Evolutionary conservation across 2,797 vertebrate genomes (phyloP), one percentile per base, ranked within the genome.

Genomic region (Chelidonichthys spinosus): DNA sequence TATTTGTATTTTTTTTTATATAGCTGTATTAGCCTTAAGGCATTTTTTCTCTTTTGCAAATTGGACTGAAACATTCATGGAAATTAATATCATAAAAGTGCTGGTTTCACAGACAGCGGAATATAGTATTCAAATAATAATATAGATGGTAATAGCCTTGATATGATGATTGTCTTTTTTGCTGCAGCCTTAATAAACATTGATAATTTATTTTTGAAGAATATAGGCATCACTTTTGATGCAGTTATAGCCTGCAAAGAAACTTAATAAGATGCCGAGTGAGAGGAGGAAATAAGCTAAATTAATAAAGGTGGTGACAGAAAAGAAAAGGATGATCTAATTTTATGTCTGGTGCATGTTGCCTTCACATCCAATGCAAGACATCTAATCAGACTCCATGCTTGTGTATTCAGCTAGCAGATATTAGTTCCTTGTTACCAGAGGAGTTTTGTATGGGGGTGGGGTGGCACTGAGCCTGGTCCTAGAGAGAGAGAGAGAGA

Each of bases 371-470:
- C 9, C 54, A 77, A 37, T 4, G 8, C 40, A 35, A 68, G 42
- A 76, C 36, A 54, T 75, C 56, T 46, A 73, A 69, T 85, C 72
- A 76, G 55, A 63, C 56, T 17, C 40, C 4, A 15, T 67, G 65
- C 72, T 72, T 78, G 63, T 13, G 35, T 76, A 59, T 81, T 50
- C 66, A 82, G 46, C 4, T 36, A 63, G 62, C 58, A 58, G 58
- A 82, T 76, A 63, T 80, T 63, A 78, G 74, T 81, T 81, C 60
- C 72, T 81, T 74, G 70, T 82, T 85, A 76, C 25, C 33, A 70
- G 59, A 85, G 47, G 85, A 74, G 78, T 84, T 67, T 74, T 62
- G 61, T 4, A 43, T 79, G 81, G 82, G 85, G 82, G 78, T 54
- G 54, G 86, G 80, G 82, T 79, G 72, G 84, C 50, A 65, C 55